Percentiles rank a stretch among this genome's conserved stretches.
These are phyloP conservation scores for Mimumesa dahlbomi DNA, from an alignment of 2,888 invertebrate species.

Conservation along the genomic window DNA sequence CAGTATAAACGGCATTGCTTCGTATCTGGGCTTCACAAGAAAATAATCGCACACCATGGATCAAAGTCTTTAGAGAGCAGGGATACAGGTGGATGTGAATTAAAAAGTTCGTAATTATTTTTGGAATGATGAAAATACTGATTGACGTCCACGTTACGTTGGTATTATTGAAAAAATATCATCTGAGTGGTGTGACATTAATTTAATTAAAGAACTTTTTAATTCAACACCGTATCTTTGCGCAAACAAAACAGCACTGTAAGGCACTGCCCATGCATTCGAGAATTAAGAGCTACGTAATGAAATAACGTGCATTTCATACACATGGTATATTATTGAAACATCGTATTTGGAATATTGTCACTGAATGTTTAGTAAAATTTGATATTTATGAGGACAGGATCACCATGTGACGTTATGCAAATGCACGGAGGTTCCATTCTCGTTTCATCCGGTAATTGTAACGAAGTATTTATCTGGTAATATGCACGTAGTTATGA, in stretches of 20 bases:
- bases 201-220: too few species aligned
- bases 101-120: not conserved
- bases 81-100: conserved; percentile 27
- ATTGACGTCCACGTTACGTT: too few species aligned
- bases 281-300: not conserved
- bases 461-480: too few species aligned
- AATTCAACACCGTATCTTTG: conserved; percentile 17
- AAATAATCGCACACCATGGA: conserved; percentile 54
- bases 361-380: not conserved
- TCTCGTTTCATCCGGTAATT: too few species aligned
- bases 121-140: too few species aligned
- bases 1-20: conserved; percentile 68
- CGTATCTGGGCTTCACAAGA: conserved; percentile 66
- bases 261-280: conserved; percentile 10
- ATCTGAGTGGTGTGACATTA: too few species aligned
- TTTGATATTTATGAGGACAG: too few species aligned
- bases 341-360: too few species aligned
- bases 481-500: too few species aligned
- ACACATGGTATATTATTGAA: not conserved
- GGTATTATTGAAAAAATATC: too few species aligned
- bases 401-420: too few species aligned
- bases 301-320: not conserved
- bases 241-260: conserved; percentile 21
- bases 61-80: conserved; percentile 44
- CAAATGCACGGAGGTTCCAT: too few species aligned